Conservation (phyloP, 2,888 invertebrate species). For the Pristionchus maxplancki region DNA sequence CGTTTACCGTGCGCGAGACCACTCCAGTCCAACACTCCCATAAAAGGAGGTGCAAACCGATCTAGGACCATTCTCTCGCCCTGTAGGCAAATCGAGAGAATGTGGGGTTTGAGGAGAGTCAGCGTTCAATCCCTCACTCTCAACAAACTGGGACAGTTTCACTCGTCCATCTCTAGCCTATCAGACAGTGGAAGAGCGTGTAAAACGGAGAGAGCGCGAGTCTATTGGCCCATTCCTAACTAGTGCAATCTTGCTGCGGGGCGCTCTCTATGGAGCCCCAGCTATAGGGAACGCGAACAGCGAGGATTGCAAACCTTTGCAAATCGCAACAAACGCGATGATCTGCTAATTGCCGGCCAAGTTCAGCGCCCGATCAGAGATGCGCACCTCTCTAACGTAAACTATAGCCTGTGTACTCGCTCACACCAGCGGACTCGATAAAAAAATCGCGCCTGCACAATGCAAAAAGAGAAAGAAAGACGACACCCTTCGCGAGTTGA, state of each 20-base stretch:
- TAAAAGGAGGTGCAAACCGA: not conserved
- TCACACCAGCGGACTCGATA: not conserved
- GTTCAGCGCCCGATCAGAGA: not conserved
- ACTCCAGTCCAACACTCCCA: not conserved
- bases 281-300: not conserved
- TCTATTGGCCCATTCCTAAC: not conserved
- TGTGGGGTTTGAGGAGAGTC: too few relatives aligned
- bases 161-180: not conserved
- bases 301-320: not conserved
- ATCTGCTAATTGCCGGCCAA: not conserved
- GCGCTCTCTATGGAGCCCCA: not conserved
- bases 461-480: not conserved
- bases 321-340: not conserved
- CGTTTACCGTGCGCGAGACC: not conserved
- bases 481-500: not conserved
- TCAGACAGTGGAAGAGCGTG: not conserved
- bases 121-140: not conserved
- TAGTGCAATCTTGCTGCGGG: constrained; percentile 1
- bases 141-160: constrained; percentile 6
- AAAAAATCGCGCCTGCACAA: not conserved
- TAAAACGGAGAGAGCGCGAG: not conserved
- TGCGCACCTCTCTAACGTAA: constrained; percentile 12
- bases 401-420: not conserved
- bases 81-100: too few relatives aligned
- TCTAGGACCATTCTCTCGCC: too few relatives aligned